These are phyloP conservation scores for Bostrychus sinensis DNA, from an alignment of 2,113 vertebrate genomes.

Conservation along the genomic window DNA sequence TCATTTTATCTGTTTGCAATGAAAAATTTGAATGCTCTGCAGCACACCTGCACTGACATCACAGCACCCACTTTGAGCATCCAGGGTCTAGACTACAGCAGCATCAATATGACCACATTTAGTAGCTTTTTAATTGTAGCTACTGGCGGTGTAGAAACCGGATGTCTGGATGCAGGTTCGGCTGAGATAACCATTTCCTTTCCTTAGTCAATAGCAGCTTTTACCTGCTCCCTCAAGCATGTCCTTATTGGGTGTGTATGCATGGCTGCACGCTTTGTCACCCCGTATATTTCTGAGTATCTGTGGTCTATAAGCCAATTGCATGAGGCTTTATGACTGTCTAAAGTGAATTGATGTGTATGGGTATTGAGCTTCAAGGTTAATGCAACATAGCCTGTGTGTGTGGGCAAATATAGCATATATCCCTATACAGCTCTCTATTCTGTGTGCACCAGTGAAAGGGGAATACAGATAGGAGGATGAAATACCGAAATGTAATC, in stretches of 20 bases:
- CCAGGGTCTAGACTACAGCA: slow-evolving; percentile 4
- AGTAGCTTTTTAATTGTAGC: slow-evolving; percentile 15
- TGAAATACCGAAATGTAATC: not conserved
- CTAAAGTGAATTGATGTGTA: slow-evolving; percentile 18
- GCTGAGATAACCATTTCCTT: slow-evolving; percentile 11
- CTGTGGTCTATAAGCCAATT: slow-evolving; percentile 4
- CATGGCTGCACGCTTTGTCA: slow-evolving; percentile 7
- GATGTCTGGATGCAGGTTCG: slow-evolving; percentile 6
- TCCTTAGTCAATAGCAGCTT: slow-evolving; percentile 14
- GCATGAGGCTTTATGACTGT: slow-evolving; percentile 6
- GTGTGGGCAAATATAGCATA: slow-evolving; percentile 5
- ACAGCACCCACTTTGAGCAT: no score
- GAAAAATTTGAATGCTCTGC: no score
- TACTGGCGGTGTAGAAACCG: not conserved
- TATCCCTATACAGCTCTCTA: not conserved
- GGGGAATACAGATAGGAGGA: not conserved
- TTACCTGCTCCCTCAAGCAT: slow-evolving; percentile 21
- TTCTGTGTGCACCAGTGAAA: slow-evolving; percentile 1
- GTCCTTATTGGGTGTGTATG: slow-evolving; percentile 5
- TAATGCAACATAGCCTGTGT: slow-evolving; percentile 13
- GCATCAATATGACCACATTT: not conserved
- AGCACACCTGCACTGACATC: no score
- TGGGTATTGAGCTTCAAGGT: slow-evolving; percentile 30
- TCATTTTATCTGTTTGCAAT: no score
- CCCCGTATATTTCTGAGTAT: slow-evolving; percentile 2